Percentiles rank a stretch among this genome's conserved stretches.
phyloP scores from a whole-genome alignment of 2,797 vertebrate genomes.

The Acestrorhynchus altus region DNA sequence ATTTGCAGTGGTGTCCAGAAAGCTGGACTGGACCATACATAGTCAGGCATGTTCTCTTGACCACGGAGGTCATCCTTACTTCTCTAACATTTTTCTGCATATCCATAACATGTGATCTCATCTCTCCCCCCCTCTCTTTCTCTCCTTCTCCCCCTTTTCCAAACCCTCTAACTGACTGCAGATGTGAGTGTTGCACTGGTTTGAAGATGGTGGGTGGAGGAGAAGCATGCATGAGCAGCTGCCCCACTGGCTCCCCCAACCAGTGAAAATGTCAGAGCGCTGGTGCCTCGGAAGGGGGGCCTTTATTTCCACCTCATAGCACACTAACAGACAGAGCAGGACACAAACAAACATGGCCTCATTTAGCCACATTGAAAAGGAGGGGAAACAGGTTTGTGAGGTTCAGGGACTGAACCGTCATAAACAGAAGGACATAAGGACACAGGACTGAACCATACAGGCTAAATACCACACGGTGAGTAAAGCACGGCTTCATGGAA shows the following conservation, averaged over 20 bases:
- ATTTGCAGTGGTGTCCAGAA: too few relatives aligned
- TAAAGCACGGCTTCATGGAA: neutral
- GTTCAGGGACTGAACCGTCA: neutral
- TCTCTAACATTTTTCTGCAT: too few relatives aligned
- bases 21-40: too few relatives aligned
- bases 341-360: constrained; percentile 31
- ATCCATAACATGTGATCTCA: neutral
- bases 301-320: constrained; percentile 46
- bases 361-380: constrained; percentile 9
- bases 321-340: constrained; percentile 7
- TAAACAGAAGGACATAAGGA: neutral
- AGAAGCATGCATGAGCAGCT: constrained; percentile 58
- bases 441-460: too few relatives aligned
- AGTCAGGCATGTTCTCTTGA: too few relatives aligned
- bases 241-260: constrained; percentile 46
- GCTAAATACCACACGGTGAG: neutral
- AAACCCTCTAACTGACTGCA: constrained; percentile 19
- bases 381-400: neutral
- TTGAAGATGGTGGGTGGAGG: constrained; percentile 43
- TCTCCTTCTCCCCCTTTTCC: neutral
- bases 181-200: constrained; percentile 56
- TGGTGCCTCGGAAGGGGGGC: constrained; percentile 50
- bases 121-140: neutral
- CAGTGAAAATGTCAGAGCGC: constrained; percentile 61
- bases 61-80: too few relatives aligned